Evolutionary conservation across 1,140 invertebrate species (phyloP), one percentile per base, ranked within the genome.

Genomic region (Drosophila suzukii): DNA sequence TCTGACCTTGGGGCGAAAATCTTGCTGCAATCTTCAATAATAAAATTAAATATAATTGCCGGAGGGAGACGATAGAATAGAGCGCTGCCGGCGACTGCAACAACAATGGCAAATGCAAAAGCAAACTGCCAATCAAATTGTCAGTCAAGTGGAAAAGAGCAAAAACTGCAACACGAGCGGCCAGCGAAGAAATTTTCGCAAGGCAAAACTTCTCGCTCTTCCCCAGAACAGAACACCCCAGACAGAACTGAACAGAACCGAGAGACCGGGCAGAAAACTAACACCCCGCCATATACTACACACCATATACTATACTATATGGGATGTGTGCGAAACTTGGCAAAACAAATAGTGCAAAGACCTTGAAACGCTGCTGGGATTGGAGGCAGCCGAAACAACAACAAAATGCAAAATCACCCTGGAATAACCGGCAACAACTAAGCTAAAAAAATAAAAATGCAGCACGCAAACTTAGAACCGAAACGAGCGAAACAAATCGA

Each of bases 11-110:
- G 62, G 65, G 80, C 84, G 84, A 88, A 88, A 88, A 88, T 89
- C 84, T 88, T 76, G 73, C 80, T 88, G 80, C 84, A 88, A 89
- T 88, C 84, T 88, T 88, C 84, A 88, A 88, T 88, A 88, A 89
- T 88, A 88, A 88, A 88, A 88, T 88, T 88, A 88, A 88, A 89
- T 88, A 88, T 88, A 88, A 88, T 88, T 88, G 77, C 84, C 62
- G 60, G 54, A 75, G 60, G 73, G 68, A 81, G 73, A 56, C 61
- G 61, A 44, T 76, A 78, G 78, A 84, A 84, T 73, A 84, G 76
- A 66, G 65, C 32, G 46, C 30, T 65, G 59, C 59, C 57, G 73
- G 51, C 71, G 59, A 11, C 70, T 53, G 6, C 54, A 82, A 39
- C 44, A 60, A 55, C 24, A 83, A 79, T 38, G 56, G 56, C 62